Evolutionary conservation across 1,140 invertebrate genomes (phyloP), one percentile per base, ranked within the genome.

Genomic region (Trachelipus rathkii): DNA sequence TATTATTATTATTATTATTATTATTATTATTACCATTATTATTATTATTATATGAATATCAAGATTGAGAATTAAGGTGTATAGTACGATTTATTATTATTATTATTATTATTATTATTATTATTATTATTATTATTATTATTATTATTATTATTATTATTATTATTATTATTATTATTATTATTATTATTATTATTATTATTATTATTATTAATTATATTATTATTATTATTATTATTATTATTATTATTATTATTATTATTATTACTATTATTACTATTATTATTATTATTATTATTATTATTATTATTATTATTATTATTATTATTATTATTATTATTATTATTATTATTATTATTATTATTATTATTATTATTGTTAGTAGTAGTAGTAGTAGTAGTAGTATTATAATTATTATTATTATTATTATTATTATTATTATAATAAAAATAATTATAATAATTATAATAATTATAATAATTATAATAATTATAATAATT

Each of bases 51-150:
- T 33, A 33, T 33, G 1, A 33, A 3, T 33, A 33, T 33, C n/a
- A n/a, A n/a, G n/a, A n/a, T n/a, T n/a, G n/a, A n/a, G n/a, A n/a
- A n/a, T n/a, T n/a, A n/a, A n/a, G n/a, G n/a, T n/a, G n/a, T n/a
- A n/a, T n/a, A 10, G n/a, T 53, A 10, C 50, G 50, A 53, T 53
- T 53, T 21, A 60, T 60, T 60, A 60, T 60, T 60, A 60, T 60
- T 60, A 60, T 60, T 60, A 60, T 60, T 60, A 60, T 60, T 60
- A 60, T 60, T 60, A 60, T 60, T 60, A 60, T 60, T 60, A 60
- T 60, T 60, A 60, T 60, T 60, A 60, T 60, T 60, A 60, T 60
- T 60, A 60, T 60, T 60, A 60, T 60, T 60, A 60, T 60, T 60
- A 60, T 60, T 60, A 60, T 21, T 60, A 60, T 60, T 60, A 60